Evolutionary conservation across 2,797 vertebrate species (phyloP), one percentile per base, ranked within the genome.

Genomic region (Leptodactylus fallax): DNA sequence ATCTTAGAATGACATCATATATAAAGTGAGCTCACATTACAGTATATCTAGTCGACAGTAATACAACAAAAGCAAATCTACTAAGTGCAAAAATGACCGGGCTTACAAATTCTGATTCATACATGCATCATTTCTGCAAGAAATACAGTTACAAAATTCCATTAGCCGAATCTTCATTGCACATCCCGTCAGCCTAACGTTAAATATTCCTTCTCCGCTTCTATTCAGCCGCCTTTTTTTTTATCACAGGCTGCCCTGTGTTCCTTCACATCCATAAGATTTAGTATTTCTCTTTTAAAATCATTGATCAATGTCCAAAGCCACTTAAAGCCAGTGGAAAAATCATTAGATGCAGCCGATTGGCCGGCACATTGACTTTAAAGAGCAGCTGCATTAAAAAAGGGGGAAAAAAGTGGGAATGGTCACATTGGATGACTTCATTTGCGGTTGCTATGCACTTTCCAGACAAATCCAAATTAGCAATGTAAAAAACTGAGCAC

Each of bases 231-330:
- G 90, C 80, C 89, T 91, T 90, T 90, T 81, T 79, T 79, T 92
- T 90, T 92, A 91, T 92, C 88, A 90, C 87, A 88, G 87, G 27
- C 60, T 82, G 83, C 85, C 84, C 80, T 78, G 61, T 58, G 83
- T 82, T 90, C 88, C 25, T 93, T 92, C 92, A 78, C 89, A 86
- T 91, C 86, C 85, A 90, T 90, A 92, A 90, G 90, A 91, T 92
- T 92, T 93, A 93, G 92, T 93, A 92, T 92, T 93, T 92, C 89
- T 91, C 86, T 92, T 91, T 92, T 91, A 92, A 89, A 91, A 71
- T 77, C 90, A 93, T 92, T 93, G 93, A 93, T 93, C 91, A 91
- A 88, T 91, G 90, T 92, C 91, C 88, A 93, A 91, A 93, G 90
- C 90, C 92, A 92, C 92, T 93, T 93, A 94, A 92, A 91, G 92